A percentile compares a stretch with the other conserved stretches of the same genome.
These are phyloP conservation scores for Plebejus melissa DNA, from an alignment of 2,888 invertebrate species.

Conservation along the genomic window DNA sequence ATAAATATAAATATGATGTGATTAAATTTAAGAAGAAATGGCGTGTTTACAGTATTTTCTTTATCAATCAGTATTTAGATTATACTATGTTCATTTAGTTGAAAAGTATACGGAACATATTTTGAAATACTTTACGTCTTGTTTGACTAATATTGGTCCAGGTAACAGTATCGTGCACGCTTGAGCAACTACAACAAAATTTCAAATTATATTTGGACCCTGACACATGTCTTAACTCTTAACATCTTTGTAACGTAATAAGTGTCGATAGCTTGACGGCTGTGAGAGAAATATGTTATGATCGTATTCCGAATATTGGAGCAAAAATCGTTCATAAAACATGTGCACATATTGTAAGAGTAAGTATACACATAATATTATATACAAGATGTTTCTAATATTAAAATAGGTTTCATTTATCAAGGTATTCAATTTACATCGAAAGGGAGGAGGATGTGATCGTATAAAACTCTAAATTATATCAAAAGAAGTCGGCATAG, in stretches of 20 bases:
- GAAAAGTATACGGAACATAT: no score
- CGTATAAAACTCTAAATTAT: not conserved
- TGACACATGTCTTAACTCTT: not conserved
- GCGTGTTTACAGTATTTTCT: no score
- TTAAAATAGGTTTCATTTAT: no score
- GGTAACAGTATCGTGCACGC: slow-evolving; percentile 6
- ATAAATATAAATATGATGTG: no score
- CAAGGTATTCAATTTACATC: not conserved
- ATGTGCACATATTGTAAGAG: not conserved
- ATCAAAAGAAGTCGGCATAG: not conserved
- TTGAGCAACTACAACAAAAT: slow-evolving; percentile 7
- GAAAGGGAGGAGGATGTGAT: not conserved
- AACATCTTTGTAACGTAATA: slow-evolving; percentile 6
- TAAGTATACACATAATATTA: no score
- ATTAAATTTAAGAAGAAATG: no score
- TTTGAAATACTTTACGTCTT: not conserved
- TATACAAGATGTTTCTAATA: no score
- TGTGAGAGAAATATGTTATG: not conserved
- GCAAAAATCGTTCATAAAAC: not conserved
- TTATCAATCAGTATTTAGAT: no score
- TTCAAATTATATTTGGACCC: slow-evolving; percentile 15
- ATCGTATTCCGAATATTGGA: not conserved
- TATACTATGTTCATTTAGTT: no score
- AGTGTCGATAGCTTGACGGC: slow-evolving; percentile 14
- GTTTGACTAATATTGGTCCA: not conserved